Evolutionary conservation across 37 sponge, comb jelly and placozoan species (phyloP).

Genomic region (Corticium candelabrum): DNA sequence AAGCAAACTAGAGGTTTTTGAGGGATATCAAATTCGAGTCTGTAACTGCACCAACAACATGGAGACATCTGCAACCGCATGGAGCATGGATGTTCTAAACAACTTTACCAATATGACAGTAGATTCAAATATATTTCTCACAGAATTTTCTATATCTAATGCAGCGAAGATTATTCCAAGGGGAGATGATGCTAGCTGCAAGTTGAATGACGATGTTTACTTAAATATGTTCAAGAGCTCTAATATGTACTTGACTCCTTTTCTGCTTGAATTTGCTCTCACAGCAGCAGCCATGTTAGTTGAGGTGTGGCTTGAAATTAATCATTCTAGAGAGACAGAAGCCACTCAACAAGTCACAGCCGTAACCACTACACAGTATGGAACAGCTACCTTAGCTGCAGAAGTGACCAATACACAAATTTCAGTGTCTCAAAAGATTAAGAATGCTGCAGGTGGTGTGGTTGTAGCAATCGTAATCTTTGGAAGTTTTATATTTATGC

Average conservation of each 20-base stretch:
- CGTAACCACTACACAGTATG: neutral
- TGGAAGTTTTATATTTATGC: neutral
- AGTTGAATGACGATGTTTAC: too few relatives aligned
- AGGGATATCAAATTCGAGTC: too few relatives aligned
- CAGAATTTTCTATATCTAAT: neutral
- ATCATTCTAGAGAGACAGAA: too few relatives aligned
- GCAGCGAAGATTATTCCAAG: neutral
- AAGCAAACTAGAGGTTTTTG: too few relatives aligned
- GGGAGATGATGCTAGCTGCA: neutral
- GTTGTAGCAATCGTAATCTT: neutral
- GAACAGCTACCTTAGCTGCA: neutral
- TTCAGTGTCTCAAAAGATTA: neutral
- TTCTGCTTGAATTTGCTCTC: neutral
- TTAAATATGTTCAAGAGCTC: too few relatives aligned
- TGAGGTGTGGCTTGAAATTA: neutral
- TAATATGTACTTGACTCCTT: neutral
- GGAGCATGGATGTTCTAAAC: too few relatives aligned
- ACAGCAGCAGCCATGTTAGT: neutral
- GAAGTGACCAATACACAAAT: neutral
- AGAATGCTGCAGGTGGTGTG: too few relatives aligned
- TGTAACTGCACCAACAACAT: too few relatives aligned
- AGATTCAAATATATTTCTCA: too few relatives aligned
- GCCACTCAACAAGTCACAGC: too few relatives aligned
- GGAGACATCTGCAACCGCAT: too few relatives aligned
- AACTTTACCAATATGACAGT: too few relatives aligned